These are phyloP conservation scores for Mellilla xanthometata DNA, from an alignment of 2,888 invertebrate species.

Conservation along the genomic window DNA sequence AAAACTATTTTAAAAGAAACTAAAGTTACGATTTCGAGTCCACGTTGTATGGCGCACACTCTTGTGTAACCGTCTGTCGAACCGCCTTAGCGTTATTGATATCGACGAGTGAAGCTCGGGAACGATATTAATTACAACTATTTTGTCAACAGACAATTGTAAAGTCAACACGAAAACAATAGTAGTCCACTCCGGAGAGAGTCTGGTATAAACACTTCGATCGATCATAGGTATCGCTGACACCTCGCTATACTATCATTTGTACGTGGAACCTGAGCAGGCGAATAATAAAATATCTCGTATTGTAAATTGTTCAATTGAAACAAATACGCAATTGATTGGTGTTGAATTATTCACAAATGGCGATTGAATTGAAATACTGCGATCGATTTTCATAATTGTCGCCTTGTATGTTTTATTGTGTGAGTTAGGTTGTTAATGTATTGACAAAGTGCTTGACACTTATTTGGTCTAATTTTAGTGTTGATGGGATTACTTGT, in stretches of 20 bases:
- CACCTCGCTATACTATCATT: constrained; percentile 33
- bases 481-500: no score
- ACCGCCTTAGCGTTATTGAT: constrained; percentile 14
- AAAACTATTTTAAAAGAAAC: no score
- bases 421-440: not conserved
- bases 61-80: constrained; percentile 26
- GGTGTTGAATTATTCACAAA: constrained; percentile 24
- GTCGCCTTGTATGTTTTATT: constrained; percentile 32
- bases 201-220: constrained; percentile 43
- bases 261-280: constrained; percentile 13
- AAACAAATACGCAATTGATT: constrained; percentile 24
- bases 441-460: no score
- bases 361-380: constrained; percentile 11
- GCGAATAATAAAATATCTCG: constrained; percentile 12
- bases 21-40: constrained; percentile 13
- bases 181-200: constrained; percentile 35
- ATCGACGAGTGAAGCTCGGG: constrained; percentile 2
- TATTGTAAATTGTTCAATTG: constrained; percentile 15
- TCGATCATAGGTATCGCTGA: constrained; percentile 46
- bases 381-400: constrained; percentile 17
- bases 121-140: constrained; percentile 13
- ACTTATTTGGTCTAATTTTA: no score
- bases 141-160: constrained; percentile 6
- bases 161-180: constrained; percentile 19
- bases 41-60: constrained; percentile 1